Evolutionary conservation across 2,888 invertebrate genomes (phyloP), one percentile per base, ranked within the genome.

Genomic region (Cerastis rubricosa): DNA sequence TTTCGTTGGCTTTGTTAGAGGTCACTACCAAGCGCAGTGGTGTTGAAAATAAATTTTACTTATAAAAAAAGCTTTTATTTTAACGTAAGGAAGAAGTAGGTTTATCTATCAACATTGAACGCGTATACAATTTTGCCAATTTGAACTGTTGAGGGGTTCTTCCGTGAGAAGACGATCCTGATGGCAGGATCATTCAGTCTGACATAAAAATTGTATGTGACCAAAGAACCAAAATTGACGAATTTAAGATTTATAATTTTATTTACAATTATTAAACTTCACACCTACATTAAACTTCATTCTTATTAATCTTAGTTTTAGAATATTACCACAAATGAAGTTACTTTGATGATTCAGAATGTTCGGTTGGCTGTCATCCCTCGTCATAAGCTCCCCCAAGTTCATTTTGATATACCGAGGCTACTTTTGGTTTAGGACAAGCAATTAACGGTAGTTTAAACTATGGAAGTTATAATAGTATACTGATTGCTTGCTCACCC

Each of bases 291-390:
- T 54, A 57, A 57, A 25, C 25, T 57, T 25, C 25, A 25, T 51
- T 25, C 29, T 54, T 84, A 51, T 54, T 17, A 74, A 77, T 83
- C 47, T 72, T 35, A 54, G 22, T 68, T 74, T 74, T 59, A 29
- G 45, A 79, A 84, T 79, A 76, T 74, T 69, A 84, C 71, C 72
- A 51, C 74, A 67, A 49, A 83, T 67, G 51, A 81, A 86, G 81
- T 84, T 85, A 71, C 85, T 88, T 87, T 83, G 84, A 85, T 85
- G 78, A 83, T 87, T 80, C 71, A 79, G 76, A 86, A 88, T 88
- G 89, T 88, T 88, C 74, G 78, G 86, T 82, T 75, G 66, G 81
- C 87, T 88, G 90, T 90, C 89, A 89, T 80, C 92, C 91, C 88
- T 91, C 87, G 87, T 91, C 91, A 90, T 76, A 80, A 84, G 65